Conservation (phyloP, 2,888 invertebrate genomes). For the Troides helena region DNA sequence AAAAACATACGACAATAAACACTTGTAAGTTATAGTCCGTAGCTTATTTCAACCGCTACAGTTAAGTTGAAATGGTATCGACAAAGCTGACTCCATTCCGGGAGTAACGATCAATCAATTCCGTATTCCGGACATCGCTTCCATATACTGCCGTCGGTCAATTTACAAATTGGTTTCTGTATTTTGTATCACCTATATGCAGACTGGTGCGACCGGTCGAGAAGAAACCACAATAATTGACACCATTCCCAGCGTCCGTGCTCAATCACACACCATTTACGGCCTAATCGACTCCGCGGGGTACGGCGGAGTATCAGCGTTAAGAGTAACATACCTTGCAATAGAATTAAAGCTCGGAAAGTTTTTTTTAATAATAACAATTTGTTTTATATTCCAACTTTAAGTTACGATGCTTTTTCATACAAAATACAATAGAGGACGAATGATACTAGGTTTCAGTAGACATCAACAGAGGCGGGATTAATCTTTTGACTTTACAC, state of each 20-base stretch:
- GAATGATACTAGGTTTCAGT: too few species aligned
- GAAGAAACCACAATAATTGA: conserved; percentile 42
- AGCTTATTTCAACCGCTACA: background rate
- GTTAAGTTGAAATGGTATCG: background rate
- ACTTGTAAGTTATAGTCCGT: background rate
- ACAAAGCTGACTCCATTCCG: background rate
- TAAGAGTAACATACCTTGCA: conserved; percentile 17
- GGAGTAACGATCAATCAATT: conserved; percentile 16
- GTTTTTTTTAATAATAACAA: background rate
- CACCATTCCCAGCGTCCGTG: conserved; percentile 42
- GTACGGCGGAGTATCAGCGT: conserved; percentile 12
- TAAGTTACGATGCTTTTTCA: background rate
- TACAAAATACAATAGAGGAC: too few species aligned
- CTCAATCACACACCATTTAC: conserved; percentile 29
- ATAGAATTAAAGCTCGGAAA: background rate
- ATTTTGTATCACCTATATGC: conserved; percentile 7
- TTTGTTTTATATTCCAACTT: background rate
- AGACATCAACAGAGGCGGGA: too few species aligned
- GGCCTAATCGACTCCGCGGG: conserved; percentile 26
- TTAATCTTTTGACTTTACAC: too few species aligned
- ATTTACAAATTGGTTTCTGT: conserved; percentile 16
- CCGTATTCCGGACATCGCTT: conserved; percentile 10
- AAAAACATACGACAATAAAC: background rate
- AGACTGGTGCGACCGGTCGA: conserved; percentile 14
- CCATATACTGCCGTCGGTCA: conserved; percentile 15